Evolutionary conservation across 2,888 invertebrate genomes (phyloP), one percentile per base, ranked within the genome.

Genomic region (Esperia sulphurella): DNA sequence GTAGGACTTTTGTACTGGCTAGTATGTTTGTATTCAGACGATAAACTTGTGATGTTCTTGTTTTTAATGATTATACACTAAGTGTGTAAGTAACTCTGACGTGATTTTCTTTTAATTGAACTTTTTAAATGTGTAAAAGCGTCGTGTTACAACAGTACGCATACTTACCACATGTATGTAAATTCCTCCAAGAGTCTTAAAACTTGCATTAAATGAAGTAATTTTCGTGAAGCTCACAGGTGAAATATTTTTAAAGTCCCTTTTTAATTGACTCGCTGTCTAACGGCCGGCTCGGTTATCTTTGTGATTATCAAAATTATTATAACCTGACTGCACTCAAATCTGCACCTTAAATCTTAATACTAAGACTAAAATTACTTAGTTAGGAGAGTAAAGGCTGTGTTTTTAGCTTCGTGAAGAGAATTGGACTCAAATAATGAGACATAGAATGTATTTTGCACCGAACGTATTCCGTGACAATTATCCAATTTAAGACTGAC

Each of bases 181-280:
- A 21, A 21, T 21, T 21, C 21, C 5, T 21, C 5, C 21, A 21
- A 21, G 12, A 41, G 8, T 33, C 43, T 14, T 33, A n/a, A 29
- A 40, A 13, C 44, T 9, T 39, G 43, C 48, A 43, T 49, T 49
- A 54, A 59, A 61, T 58, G 43, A 62, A 59, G 61, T 55, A 55
- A 59, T 62, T 62, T 55, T 50, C 51, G 50, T 51, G 53, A 59
- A 55, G 52, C 39, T 49, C 54, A 53, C 61, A 61, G 62, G 58
- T 61, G 59, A 59, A 59, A 61, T 59, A 61, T 59, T 54, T 60
- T 61, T 58, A 63, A 64, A 57, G 61, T 57, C 52, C 52, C 49
- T 49, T 52, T 57, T 61, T 61, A 66, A 66, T 65, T 63, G 61
- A 62, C 58, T 48, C 44, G 46, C 52, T 52, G 53, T 58, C 62